These are phyloP conservation scores for Lepidurus couesii DNA, from an alignment of 1,140 invertebrate species.

Conservation along the genomic window DNA sequence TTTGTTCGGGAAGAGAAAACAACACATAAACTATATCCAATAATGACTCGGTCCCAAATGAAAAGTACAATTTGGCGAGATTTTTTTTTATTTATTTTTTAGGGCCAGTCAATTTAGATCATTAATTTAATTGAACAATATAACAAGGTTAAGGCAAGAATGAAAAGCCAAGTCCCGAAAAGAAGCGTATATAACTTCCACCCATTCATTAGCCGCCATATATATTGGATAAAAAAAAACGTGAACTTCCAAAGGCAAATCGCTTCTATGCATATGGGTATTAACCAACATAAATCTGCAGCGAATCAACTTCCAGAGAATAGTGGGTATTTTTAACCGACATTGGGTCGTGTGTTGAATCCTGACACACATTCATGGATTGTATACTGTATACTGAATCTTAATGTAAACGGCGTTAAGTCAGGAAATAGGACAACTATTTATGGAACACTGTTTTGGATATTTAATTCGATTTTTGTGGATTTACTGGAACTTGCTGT, in stretches of 20 bases:
- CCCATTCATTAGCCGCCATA: conserved; percentile 10
- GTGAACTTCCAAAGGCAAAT: background rate
- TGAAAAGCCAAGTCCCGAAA: background rate
- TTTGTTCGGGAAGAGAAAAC: background rate
- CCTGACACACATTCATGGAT: no score
- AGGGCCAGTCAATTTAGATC: background rate
- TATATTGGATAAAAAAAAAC: background rate
- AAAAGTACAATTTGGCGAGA: background rate
- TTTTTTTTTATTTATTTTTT: background rate
- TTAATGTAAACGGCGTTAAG: no score
- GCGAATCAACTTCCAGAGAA: no score
- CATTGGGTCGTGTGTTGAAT: no score
- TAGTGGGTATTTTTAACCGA: no score
- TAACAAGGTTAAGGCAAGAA: background rate
- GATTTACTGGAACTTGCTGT: no score
- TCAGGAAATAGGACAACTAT: no score
- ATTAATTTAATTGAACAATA: conserved; percentile 23
- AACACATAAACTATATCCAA: background rate
- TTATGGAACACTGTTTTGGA: no score
- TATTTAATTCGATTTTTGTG: no score
- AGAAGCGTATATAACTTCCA: background rate
- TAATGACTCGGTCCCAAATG: background rate
- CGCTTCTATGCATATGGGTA: no score
- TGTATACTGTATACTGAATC: no score
- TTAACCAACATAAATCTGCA: no score